Percentiles rank a stretch among this genome's conserved stretches.
These are phyloP conservation scores for Tenebrio molitor DNA, from an alignment of 1,140 invertebrate species.

Conservation along the genomic window DNA sequence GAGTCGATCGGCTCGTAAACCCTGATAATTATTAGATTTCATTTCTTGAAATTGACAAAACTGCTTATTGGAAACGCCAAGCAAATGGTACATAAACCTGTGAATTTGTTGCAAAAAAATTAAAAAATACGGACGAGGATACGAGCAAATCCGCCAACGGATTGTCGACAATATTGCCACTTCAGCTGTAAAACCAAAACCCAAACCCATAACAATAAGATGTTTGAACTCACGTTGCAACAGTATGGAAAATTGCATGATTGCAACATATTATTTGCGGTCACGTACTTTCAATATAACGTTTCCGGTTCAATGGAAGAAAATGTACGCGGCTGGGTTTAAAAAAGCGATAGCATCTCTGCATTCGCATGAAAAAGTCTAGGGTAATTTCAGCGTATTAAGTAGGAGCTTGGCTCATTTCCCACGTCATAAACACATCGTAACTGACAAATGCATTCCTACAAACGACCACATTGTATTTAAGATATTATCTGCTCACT, in stretches of 20 bases:
- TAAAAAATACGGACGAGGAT: conserved; percentile 5
- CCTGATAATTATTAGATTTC: conserved; percentile 16
- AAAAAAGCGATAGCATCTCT: conserved; percentile 2
- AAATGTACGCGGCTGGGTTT: neutral
- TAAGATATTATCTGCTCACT: conserved; percentile 4
- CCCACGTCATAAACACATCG: conserved; percentile 17
- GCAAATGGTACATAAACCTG: neutral
- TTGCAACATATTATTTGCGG: conserved; percentile 8
- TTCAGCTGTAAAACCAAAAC: conserved; percentile 19
- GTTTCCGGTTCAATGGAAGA: neutral
- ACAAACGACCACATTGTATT: neutral
- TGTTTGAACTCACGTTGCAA: conserved; percentile 2
- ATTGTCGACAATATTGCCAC: neutral
- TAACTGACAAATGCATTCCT: neutral
- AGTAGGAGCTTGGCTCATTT: conserved; percentile 3
- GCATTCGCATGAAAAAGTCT: neutral
- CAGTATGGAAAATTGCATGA: conserved; percentile 28
- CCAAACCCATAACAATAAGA: conserved; percentile 12
- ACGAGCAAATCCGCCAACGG: conserved; percentile 18
- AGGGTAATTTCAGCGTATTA: neutral
- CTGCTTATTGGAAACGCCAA: conserved; percentile 30
- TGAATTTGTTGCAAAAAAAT: conserved; percentile 10
- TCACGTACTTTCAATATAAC: conserved; percentile 21
- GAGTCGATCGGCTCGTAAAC: neutral
- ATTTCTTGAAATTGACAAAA: conserved; percentile 18